Evolutionary conservation across 2,888 invertebrate genomes (phyloP).

Genomic region (Pseudococcus viburni): DNA sequence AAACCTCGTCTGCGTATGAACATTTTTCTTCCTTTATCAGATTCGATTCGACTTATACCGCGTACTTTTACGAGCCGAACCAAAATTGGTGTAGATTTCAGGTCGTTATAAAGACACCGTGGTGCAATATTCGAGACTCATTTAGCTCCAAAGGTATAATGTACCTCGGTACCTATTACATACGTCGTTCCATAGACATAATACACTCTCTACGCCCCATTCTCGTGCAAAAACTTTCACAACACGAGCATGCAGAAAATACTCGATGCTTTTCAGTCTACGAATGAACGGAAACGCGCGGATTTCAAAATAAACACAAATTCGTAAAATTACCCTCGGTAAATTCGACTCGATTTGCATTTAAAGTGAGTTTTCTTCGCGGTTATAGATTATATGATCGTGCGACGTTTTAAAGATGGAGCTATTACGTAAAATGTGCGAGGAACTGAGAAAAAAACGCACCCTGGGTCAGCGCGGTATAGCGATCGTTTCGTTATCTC

Average conservation of each 20-base stretch:
- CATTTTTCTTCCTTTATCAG: conserved; percentile 15
- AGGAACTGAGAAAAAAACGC: neutral
- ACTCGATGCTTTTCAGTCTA: neutral
- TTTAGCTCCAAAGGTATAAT: neutral
- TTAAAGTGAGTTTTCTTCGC: conserved; percentile 65
- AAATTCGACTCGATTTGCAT: conserved; percentile 62
- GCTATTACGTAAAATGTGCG: conserved; percentile 36
- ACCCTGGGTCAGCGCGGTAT: conserved; percentile 2
- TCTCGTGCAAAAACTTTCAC: neutral
- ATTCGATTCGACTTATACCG: neutral
- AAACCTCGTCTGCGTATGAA: neutral
- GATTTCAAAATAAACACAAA: conserved; percentile 56
- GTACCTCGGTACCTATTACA: neutral
- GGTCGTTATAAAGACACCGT: neutral
- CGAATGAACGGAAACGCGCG: neutral
- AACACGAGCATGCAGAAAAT: neutral
- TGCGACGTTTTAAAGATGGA: conserved; percentile 64
- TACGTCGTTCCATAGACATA: conserved; percentile 24
- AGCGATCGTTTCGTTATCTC: conserved; percentile 24
- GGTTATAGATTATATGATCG: conserved; percentile 63
- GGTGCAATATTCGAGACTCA: neutral
- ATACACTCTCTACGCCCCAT: neutral
- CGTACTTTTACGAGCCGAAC: neutral
- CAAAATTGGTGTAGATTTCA: neutral
- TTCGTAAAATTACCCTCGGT: conserved; percentile 54